Conservation (phyloP, 53 echinoderm and acorn worm genomes). For the Apostichopus leukothele region DNA sequence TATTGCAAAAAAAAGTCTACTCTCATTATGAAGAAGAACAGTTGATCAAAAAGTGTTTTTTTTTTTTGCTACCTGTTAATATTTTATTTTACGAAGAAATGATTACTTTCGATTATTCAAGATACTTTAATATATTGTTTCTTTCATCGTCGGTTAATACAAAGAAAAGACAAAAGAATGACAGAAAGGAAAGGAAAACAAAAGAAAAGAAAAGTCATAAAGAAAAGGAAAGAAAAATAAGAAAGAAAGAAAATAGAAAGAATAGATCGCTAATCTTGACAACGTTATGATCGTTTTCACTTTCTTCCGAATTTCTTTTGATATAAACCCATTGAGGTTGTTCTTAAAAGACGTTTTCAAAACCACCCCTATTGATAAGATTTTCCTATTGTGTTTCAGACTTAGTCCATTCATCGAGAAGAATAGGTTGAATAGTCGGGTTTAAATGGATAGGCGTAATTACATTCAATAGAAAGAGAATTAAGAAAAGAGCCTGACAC, state of each 20-base stretch:
- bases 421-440: constrained; percentile 20
- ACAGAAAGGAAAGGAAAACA: not conserved
- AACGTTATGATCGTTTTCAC: constrained; percentile 3
- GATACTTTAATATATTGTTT: not conserved
- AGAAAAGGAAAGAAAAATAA: not conserved
- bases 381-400: not conserved
- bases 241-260: not conserved
- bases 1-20: too few relatives aligned
- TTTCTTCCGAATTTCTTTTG: constrained; percentile 16
- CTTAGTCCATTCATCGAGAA: constrained; percentile 10
- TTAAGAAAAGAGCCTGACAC: not conserved
- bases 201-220: not conserved
- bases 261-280: not conserved
- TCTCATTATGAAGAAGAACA: too few relatives aligned
- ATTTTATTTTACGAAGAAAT: not conserved
- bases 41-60: too few relatives aligned
- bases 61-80: not conserved
- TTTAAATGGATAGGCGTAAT: constrained; percentile 35
- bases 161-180: not conserved
- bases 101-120: not conserved
- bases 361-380: not conserved
- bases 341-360: constrained; percentile 13
- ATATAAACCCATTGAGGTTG: constrained; percentile 1
- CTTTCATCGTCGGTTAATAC: not conserved
- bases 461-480: constrained; percentile 16